A percentile compares a stretch with the other conserved stretches of the same genome.
phyloP scores from a whole-genome alignment of 2,113 vertebrate genomes.

The Guaruba guarouba region DNA sequence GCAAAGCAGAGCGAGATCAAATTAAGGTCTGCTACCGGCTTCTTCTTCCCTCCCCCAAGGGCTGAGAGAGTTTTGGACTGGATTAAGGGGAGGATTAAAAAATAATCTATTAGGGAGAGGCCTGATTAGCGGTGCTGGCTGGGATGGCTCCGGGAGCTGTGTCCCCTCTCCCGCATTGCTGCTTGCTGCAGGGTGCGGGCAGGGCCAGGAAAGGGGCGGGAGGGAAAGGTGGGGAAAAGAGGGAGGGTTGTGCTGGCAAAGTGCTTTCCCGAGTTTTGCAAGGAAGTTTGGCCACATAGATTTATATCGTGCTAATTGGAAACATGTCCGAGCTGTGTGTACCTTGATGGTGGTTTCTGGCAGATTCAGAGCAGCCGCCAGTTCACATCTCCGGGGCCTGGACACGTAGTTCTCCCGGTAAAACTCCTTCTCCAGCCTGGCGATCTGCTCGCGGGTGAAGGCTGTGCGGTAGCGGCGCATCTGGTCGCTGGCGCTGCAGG shows the following conservation, averaged over 20 bases:
- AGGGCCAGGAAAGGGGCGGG: conserved; percentile 33
- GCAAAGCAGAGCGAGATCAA: background rate
- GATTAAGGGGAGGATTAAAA: background rate
- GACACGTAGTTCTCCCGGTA: conserved; percentile 98
- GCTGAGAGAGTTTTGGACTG: background rate
- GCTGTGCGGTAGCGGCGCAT: conserved; percentile 97
- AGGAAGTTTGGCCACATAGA: conserved; percentile 45
- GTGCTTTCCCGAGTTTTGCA: conserved; percentile 31
- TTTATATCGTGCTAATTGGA: conserved; percentile 54
- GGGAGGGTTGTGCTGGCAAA: background rate
- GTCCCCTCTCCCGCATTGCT: background rate
- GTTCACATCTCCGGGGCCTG: conserved; percentile 92
- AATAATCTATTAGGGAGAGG: background rate
- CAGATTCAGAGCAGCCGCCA: conserved; percentile 93
- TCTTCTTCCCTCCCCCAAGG: background rate
- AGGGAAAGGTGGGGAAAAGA: background rate
- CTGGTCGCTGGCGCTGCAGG: conserved; percentile 90
- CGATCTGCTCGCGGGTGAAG: conserved; percentile 97
- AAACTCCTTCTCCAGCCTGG: conserved; percentile 95
- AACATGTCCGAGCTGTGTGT: conserved; percentile 18
- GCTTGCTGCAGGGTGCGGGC: conserved; percentile 11
- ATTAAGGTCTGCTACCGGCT: background rate
- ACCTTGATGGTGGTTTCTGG: conserved; percentile 99
- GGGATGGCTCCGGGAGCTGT: background rate
- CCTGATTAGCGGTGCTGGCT: background rate